Evolutionary conservation across 2,797 vertebrate genomes (phyloP).

Genomic region (Thalassophryne amazonica): DNA sequence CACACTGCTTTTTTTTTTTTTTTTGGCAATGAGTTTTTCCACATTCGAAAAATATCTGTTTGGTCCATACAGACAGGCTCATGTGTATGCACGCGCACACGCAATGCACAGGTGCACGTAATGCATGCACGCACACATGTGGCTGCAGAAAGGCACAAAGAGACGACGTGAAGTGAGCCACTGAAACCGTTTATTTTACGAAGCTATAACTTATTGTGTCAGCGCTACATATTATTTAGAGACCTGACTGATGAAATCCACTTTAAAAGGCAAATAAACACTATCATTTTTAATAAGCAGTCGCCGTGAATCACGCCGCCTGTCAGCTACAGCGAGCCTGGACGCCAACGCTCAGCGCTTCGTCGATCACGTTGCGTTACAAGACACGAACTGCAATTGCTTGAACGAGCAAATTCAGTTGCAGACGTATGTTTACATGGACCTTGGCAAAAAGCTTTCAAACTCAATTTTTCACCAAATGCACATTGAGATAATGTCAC

Average conservation of each 20-base stretch:
- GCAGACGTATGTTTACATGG: no score
- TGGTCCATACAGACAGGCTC: slow-evolving; percentile 11
- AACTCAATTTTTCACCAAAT: no score
- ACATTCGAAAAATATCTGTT: slow-evolving; percentile 67
- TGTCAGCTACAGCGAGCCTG: slow-evolving; percentile 13
- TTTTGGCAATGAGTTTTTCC: slow-evolving; percentile 70
- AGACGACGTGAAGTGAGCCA: no score
- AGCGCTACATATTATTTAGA: slow-evolving; percentile 8
- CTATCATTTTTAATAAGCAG: slow-evolving; percentile 43
- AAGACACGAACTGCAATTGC: not conserved
- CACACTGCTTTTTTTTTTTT: slow-evolving; percentile 45
- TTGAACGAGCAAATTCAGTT: no score
- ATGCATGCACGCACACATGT: slow-evolving; percentile 9
- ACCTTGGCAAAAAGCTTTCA: no score
- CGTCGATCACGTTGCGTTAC: not conserved
- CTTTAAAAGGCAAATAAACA: slow-evolving; percentile 58
- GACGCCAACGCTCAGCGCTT: slow-evolving; percentile 4
- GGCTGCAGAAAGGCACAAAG: no score
- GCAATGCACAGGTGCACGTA: not conserved
- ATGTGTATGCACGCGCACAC: not conserved
- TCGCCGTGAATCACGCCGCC: slow-evolving; percentile 32
- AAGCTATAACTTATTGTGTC: slow-evolving; percentile 46
- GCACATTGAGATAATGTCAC: no score
- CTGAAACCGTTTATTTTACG: slow-evolving; percentile 59
- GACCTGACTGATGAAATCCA: slow-evolving; percentile 42